Evolutionary conservation across 2,797 vertebrate genomes (phyloP).

Genomic region (Alfaro cultratus): DNA sequence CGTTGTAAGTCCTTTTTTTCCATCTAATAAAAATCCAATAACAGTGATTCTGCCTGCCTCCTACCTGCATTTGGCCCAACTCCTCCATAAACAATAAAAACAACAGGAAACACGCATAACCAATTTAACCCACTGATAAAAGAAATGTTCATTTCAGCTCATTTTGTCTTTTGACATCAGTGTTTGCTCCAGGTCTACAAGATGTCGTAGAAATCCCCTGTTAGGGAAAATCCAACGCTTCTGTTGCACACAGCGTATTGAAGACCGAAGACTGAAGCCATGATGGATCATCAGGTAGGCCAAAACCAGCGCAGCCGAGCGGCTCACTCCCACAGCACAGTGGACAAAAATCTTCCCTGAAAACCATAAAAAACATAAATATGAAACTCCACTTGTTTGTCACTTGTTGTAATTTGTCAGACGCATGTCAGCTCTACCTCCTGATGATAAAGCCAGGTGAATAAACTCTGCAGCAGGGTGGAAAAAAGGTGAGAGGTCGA

Average conservation of each 20-base stretch:
- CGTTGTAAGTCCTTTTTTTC: background rate
- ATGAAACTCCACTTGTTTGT: too few species aligned
- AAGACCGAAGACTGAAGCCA: conserved; percentile 70
- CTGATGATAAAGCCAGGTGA: conserved; percentile 74
- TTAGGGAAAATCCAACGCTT: conserved; percentile 93
- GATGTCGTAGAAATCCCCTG: conserved; percentile 87
- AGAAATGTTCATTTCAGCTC: conserved; percentile 6
- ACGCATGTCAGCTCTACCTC: conserved; percentile 68
- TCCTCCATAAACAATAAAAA: background rate
- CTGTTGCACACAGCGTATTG: conserved; percentile 73
- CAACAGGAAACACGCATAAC: conserved; percentile 19
- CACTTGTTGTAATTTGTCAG: background rate
- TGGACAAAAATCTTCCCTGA: conserved; percentile 82
- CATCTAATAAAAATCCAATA: background rate
- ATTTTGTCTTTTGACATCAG: conserved; percentile 48
- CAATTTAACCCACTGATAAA: background rate
- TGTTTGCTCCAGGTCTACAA: conserved; percentile 81
- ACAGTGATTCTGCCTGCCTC: background rate
- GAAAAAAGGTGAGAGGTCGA: conserved; percentile 81
- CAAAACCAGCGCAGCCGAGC: conserved; percentile 81
- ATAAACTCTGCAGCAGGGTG: conserved; percentile 76
- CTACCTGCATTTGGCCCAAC: background rate
- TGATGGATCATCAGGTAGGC: conserved; percentile 84
- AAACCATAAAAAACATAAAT: conserved; percentile 13
- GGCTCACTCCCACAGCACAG: conserved; percentile 83